These are phyloP conservation scores for Emys orbicularis DNA, from an alignment of 2,797 vertebrate species.

Conservation along the genomic window DNA sequence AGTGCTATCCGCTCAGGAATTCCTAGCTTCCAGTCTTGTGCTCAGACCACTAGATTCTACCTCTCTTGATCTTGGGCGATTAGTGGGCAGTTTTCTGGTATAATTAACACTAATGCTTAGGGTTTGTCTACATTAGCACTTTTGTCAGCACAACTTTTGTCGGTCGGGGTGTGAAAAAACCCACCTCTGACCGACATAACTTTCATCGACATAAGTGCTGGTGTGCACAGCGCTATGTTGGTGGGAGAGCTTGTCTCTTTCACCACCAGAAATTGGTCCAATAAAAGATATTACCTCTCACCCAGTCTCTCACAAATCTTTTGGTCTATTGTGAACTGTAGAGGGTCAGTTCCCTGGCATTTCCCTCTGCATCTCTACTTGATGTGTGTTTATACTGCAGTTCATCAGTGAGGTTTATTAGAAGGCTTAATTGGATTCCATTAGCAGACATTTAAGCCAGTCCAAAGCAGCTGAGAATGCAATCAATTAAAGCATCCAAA, in stretches of 20 bases:
- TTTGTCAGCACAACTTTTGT: too few species aligned
- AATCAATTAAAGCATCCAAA: slow-evolving; percentile 68
- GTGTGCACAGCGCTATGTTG: too few species aligned
- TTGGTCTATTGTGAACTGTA: not conserved
- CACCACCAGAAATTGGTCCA: not conserved
- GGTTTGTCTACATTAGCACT: too few species aligned
- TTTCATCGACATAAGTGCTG: too few species aligned
- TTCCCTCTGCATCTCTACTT: slow-evolving; percentile 22
- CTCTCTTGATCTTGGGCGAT: not conserved
- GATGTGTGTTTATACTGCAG: slow-evolving; percentile 53
- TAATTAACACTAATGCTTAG: not conserved
- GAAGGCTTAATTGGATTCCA: slow-evolving; percentile 84
- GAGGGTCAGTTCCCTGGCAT: slow-evolving; percentile 15
- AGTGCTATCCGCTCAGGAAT: not conserved
- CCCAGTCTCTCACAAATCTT: not conserved
- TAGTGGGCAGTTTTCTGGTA: not conserved
- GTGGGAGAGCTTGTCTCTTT: not conserved
- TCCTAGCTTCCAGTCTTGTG: too few species aligned
- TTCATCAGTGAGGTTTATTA: slow-evolving; percentile 87
- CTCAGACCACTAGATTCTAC: not conserved
- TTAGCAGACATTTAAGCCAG: slow-evolving; percentile 75
- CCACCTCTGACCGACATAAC: too few species aligned
- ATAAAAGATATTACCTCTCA: not conserved
- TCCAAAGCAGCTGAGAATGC: slow-evolving; percentile 38
- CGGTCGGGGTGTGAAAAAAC: too few species aligned